Conservation (phyloP, 2,888 invertebrate species). For the Aporophyla nigra region DNA sequence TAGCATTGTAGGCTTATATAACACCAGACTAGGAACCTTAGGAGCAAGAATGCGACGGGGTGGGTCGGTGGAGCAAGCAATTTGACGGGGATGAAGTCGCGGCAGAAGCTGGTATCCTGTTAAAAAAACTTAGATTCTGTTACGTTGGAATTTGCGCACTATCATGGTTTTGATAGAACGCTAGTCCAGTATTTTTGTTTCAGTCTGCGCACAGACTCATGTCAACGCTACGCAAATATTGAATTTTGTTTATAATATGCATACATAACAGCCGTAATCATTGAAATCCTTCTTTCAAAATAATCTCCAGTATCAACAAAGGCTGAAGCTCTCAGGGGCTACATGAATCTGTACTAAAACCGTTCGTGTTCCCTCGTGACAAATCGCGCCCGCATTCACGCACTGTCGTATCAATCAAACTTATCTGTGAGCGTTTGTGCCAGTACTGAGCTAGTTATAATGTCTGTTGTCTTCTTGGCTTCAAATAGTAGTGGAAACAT, state of each 20-base stretch:
- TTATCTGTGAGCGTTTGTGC: slow-evolving; percentile 42
- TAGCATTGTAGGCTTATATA: no score
- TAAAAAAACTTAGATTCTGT: no score
- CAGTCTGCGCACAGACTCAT: neutral
- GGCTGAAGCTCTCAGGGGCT: slow-evolving; percentile 37
- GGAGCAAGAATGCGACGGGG: no score
- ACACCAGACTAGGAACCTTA: no score
- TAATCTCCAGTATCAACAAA: slow-evolving; percentile 24
- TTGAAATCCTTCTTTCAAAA: slow-evolving; percentile 18
- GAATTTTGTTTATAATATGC: no score
- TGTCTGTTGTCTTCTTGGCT: slow-evolving; percentile 9
- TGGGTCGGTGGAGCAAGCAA: no score
- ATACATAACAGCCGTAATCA: neutral
- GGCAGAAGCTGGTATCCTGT: no score
- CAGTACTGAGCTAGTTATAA: slow-evolving; percentile 26
- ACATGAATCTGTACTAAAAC: slow-evolving; percentile 56
- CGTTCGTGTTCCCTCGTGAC: slow-evolving; percentile 50
- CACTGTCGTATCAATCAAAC: slow-evolving; percentile 57
- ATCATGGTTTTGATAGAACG: neutral
- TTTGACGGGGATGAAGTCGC: no score
- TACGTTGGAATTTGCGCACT: neutral
- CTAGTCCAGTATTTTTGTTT: neutral
- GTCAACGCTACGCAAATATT: neutral
- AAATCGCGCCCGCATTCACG: slow-evolving; percentile 57
- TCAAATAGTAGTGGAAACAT: neutral